phyloP scores from a whole-genome alignment of 2,888 invertebrate genomes.

The Chrysina gloriosa region DNA sequence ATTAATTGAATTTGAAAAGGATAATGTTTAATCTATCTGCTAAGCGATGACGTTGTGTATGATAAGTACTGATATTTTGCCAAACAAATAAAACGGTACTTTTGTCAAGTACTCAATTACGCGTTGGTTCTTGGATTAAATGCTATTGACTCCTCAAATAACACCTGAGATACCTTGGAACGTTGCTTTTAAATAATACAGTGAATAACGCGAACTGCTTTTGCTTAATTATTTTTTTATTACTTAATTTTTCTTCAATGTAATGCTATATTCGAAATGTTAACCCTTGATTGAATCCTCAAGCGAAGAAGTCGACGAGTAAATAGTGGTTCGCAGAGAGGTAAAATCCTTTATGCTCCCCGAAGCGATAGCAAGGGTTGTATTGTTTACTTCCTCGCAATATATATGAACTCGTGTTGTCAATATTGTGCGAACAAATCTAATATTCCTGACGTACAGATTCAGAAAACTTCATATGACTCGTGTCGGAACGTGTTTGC shows the following conservation, averaged over 20 bases:
- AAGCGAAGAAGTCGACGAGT: too few relatives aligned
- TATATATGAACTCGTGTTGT: constrained; percentile 36
- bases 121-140: too few relatives aligned
- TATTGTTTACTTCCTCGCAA: constrained; percentile 38
- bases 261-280: too few relatives aligned
- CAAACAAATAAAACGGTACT: neutral
- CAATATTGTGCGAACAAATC: constrained; percentile 40
- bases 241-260: too few relatives aligned
- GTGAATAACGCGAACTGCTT: too few relatives aligned
- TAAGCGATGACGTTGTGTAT: neutral
- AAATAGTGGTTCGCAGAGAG: neutral
- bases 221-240: too few relatives aligned
- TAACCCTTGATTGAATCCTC: too few relatives aligned
- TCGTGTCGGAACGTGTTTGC: constrained; percentile 16
- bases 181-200: neutral
- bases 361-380: constrained; percentile 30
- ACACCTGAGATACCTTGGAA: neutral
- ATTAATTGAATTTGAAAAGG: neutral
- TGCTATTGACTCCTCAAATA: neutral
- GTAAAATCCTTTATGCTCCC: constrained; percentile 15
- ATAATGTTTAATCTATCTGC: neutral
- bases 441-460: constrained; percentile 35
- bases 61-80: neutral
- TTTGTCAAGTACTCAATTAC: neutral
- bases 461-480: constrained; percentile 25